These are phyloP conservation scores for Drosophila setifemur DNA, from an alignment of 1,140 invertebrate genomes.

Conservation along the genomic window DNA sequence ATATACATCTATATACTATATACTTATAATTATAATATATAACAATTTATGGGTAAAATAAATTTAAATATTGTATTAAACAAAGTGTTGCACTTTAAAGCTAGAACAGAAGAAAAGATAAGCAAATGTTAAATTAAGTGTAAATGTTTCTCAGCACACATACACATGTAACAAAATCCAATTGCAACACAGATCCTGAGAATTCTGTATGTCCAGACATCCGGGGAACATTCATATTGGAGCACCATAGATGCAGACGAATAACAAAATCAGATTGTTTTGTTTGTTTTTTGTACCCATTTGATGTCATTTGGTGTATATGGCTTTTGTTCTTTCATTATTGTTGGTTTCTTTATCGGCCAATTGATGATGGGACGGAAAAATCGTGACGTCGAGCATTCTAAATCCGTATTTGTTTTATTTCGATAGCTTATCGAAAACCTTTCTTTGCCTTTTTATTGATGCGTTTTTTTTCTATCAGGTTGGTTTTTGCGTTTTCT, in stretches of 20 bases:
- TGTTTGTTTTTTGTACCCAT: slow-evolving; percentile 36
- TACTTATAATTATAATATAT: slow-evolving; percentile 77
- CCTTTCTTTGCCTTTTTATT: slow-evolving; percentile 21
- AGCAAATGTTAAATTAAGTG: slow-evolving; percentile 43
- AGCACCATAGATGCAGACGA: slow-evolving; percentile 6
- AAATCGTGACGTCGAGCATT: background rate
- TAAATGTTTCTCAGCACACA: slow-evolving; percentile 39
- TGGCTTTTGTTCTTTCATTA: slow-evolving; percentile 47
- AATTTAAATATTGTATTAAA: slow-evolving; percentile 80
- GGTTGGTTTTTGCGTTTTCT: slow-evolving; percentile 16
- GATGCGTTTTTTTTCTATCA: slow-evolving; percentile 13
- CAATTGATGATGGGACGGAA: slow-evolving; percentile 11
- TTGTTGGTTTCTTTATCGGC: slow-evolving; percentile 35
- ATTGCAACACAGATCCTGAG: slow-evolving; percentile 13
- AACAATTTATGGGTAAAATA: slow-evolving; percentile 79
- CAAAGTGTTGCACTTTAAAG: slow-evolving; percentile 70
- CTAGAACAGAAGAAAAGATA: slow-evolving; percentile 28
- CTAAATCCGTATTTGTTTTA: slow-evolving; percentile 14
- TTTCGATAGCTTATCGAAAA: slow-evolving; percentile 9
- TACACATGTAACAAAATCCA: slow-evolving; percentile 42
- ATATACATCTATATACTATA: slow-evolving; percentile 76
- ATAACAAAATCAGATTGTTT: slow-evolving; percentile 32
- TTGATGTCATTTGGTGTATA: slow-evolving; percentile 75
- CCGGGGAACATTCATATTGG: slow-evolving; percentile 35
- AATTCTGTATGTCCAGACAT: slow-evolving; percentile 24